A percentile compares a stretch with the other conserved stretches of the same genome.
These are phyloP conservation scores for Microdon myrmicae DNA, from an alignment of 2,888 invertebrate species.

Conservation along the genomic window DNA sequence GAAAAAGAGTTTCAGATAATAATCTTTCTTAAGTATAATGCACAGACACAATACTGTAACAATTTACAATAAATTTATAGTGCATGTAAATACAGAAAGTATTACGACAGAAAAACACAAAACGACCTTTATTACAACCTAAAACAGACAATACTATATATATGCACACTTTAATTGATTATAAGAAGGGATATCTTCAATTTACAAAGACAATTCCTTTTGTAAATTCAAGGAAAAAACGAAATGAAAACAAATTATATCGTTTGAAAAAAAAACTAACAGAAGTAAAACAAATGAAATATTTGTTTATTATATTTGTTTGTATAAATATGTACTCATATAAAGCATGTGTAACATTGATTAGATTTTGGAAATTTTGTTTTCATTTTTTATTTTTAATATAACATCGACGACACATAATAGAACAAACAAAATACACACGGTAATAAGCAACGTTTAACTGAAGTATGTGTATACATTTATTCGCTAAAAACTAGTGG, in stretches of 20 bases:
- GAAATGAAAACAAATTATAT: slow-evolving; percentile 42
- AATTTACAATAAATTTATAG: slow-evolving; percentile 36
- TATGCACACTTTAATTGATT: slow-evolving; percentile 45
- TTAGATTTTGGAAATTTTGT: slow-evolving; percentile 1
- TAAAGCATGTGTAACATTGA: slow-evolving; percentile 12
- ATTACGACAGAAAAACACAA: slow-evolving; percentile 51
- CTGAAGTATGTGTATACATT: slow-evolving; percentile 23
- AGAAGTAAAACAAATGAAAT: slow-evolving; percentile 52
- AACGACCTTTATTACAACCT: slow-evolving; percentile 49
- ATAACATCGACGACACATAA: slow-evolving; percentile 33
- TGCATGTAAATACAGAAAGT: slow-evolving; percentile 36
- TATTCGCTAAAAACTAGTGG: slow-evolving; percentile 37
- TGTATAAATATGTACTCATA: no score
- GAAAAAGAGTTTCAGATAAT: slow-evolving; percentile 30
- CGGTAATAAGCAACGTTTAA: slow-evolving; percentile 7
- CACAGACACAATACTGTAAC: slow-evolving; percentile 45
- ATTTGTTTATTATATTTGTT: slow-evolving; percentile 12
- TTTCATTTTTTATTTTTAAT: slow-evolving; percentile 22
- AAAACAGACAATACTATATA: slow-evolving; percentile 46
- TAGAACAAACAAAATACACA: slow-evolving; percentile 25
- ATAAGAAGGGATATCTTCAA: slow-evolving; percentile 10
- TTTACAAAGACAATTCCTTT: slow-evolving; percentile 9
- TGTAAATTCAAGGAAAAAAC: slow-evolving; percentile 13
- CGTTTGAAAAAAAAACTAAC: no score
- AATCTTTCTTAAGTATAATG: slow-evolving; percentile 40